phyloP scores from a whole-genome alignment of 2,888 invertebrate species.

The Aphodius sticticus region DNA sequence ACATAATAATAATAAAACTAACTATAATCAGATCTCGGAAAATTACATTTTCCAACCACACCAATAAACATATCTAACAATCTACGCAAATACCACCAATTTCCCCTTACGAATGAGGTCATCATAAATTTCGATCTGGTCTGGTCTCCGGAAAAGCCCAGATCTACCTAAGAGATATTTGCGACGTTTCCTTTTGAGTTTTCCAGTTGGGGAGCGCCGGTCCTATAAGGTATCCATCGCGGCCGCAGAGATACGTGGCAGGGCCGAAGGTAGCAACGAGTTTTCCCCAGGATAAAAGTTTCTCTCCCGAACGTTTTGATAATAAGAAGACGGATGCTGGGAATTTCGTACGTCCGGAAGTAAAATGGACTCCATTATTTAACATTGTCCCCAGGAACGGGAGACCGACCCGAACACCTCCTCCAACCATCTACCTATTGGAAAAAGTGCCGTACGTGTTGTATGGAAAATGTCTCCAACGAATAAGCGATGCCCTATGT shows the following conservation, averaged over 20 bases:
- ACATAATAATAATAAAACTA: too few relatives aligned
- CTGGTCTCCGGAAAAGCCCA: background rate
- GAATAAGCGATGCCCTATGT: background rate
- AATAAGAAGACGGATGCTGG: conserved; percentile 44
- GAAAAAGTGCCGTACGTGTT: background rate
- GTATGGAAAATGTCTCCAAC: background rate
- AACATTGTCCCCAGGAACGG: conserved; percentile 37
- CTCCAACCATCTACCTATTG: conserved; percentile 22
- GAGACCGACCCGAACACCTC: conserved; percentile 12
- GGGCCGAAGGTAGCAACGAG: background rate
- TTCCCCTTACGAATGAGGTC: background rate
- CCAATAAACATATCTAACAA: conserved; percentile 4
- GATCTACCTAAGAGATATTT: background rate
- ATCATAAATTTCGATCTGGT: background rate
- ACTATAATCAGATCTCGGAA: too few relatives aligned
- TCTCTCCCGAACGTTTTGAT: conserved; percentile 31
- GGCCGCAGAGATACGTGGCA: background rate
- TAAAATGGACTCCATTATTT: conserved; percentile 46
- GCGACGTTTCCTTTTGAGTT: background rate
- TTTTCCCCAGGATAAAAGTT: conserved; percentile 4
- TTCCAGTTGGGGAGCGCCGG: background rate
- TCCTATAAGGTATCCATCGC: background rate
- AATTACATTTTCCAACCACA: too few relatives aligned
- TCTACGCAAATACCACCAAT: background rate
- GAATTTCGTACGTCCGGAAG: conserved; percentile 45